Evolutionary conservation across 2,113 vertebrate genomes (phyloP).

Genomic region (Vanacampus margaritifer): DNA sequence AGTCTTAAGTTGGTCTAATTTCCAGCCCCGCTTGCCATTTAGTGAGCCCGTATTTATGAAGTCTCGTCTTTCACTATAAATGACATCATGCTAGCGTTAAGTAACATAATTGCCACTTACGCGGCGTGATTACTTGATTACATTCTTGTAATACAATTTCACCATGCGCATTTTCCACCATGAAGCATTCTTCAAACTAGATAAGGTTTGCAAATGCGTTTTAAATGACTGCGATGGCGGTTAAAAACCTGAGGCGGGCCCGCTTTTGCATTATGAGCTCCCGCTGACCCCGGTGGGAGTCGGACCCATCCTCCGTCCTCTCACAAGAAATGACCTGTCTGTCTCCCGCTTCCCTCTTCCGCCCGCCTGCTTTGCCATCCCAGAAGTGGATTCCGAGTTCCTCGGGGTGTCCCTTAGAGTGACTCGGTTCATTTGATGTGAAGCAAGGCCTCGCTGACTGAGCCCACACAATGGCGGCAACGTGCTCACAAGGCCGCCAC

Average conservation of each 20-base stretch:
- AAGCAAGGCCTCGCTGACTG: constrained; percentile 28
- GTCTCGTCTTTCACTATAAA: neutral
- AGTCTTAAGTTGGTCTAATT: neutral
- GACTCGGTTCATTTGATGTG: constrained; percentile 49
- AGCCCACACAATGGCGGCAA: constrained; percentile 39
- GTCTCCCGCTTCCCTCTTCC: neutral
- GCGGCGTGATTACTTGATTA: constrained; percentile 6
- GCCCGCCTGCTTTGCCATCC: constrained; percentile 14
- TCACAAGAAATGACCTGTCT: neutral
- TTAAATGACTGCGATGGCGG: constrained; percentile 28
- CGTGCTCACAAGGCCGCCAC: constrained; percentile 27
- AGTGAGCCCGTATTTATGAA: neutral
- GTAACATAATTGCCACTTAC: constrained; percentile 6
- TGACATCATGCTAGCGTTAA: neutral
- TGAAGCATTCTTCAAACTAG: constrained; percentile 6
- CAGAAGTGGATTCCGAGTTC: constrained; percentile 33
- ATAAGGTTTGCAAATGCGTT: constrained; percentile 20
- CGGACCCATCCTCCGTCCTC: neutral
- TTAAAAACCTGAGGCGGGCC: constrained; percentile 38
- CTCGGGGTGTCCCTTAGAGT: constrained; percentile 21
- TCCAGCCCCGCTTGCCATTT: constrained; percentile 5
- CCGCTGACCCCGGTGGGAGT: constrained; percentile 26
- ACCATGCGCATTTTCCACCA: constrained; percentile 3
- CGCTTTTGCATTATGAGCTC: constrained; percentile 10
- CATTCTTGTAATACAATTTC: constrained; percentile 1